These are phyloP conservation scores for Oenanthe oenanthe DNA, from an alignment of 2,113 vertebrate genomes.

Conservation along the genomic window DNA sequence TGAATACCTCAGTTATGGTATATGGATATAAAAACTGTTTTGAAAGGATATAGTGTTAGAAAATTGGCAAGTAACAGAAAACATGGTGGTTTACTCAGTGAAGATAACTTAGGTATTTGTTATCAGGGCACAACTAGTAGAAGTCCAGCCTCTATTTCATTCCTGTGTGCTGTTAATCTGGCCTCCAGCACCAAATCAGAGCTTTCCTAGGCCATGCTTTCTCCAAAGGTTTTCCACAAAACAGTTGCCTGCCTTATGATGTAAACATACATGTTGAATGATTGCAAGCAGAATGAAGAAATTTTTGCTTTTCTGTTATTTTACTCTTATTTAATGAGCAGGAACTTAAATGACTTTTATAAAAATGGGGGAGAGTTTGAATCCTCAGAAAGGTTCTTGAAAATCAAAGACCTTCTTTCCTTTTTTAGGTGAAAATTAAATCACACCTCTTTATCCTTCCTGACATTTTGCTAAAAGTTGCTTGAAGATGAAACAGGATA, in stretches of 20 bases:
- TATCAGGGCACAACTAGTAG: neutral
- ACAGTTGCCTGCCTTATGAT: neutral
- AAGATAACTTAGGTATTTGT: neutral
- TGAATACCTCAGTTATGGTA: neutral
- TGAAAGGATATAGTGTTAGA: neutral
- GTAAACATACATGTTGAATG: neutral
- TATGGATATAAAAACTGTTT: neutral
- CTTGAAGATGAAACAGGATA: neutral
- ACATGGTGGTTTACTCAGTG: neutral
- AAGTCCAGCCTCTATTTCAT: neutral
- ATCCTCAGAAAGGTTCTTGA: neutral
- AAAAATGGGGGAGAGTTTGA: neutral
- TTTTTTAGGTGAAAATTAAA: neutral
- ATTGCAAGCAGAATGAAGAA: neutral
- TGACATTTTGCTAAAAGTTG: neutral
- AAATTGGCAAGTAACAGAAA: neutral
- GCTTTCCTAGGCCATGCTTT: neutral
- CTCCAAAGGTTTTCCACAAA: neutral
- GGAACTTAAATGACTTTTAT: neutral
- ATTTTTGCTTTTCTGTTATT: neutral
- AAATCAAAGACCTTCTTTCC: neutral
- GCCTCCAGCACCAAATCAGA: neutral
- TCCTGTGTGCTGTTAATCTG: neutral
- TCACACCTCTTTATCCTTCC: neutral
- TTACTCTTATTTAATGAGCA: neutral